Evolutionary conservation across 2,888 invertebrate genomes (phyloP), one percentile per base, ranked within the genome.

Genomic region (Mythimna pallens): DNA sequence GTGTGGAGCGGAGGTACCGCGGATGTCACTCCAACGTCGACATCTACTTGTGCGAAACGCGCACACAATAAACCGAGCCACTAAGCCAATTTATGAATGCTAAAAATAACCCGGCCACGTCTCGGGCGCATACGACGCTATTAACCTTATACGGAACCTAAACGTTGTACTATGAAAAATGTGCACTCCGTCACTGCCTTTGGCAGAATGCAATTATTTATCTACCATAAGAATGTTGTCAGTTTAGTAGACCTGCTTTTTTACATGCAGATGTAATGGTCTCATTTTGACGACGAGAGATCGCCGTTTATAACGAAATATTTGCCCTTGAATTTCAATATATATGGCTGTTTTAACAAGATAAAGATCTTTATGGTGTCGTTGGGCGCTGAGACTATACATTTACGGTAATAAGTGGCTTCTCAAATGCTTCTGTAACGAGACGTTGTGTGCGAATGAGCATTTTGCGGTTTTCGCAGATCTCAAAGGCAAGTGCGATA

Each of bases 31-130:
- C 63, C 64, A 84, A 76, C 82, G 84, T 83, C 78, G 87, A 89
- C 92, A 91, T 90, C 89, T 89, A 92, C 92, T 93, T 93, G 93
- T 92, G 92, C 92, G 89, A 93, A 94, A 93, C 93, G 92, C 91
- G 88, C 93, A 90, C 92, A 94, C 94, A 95, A 94, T 94, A 94
- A 94, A 93, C 90, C 90, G 92, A 94, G 94, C 92, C 91, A 94
- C 94, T 94, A 95, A 96, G 94, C 94, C 95, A 96, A 96, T 96
- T 96, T 96, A 96, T 93, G 93, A 95, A 93, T 91, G 93, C 96
- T 96, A 96, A 96, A 96, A 96, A 96, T 96, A 96, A 93, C 93
- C 88, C 91, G 89, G 89, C 92, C 92, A 94, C 92, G 92, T 94
- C 95, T 94, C 94, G 89, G 91, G 88, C 92, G 91, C 92, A 94